A percentile compares a stretch with the other conserved stretches of the same genome.
phyloP scores from a whole-genome alignment of 1,140 invertebrate species.

The Drosophila virilis region DNA sequence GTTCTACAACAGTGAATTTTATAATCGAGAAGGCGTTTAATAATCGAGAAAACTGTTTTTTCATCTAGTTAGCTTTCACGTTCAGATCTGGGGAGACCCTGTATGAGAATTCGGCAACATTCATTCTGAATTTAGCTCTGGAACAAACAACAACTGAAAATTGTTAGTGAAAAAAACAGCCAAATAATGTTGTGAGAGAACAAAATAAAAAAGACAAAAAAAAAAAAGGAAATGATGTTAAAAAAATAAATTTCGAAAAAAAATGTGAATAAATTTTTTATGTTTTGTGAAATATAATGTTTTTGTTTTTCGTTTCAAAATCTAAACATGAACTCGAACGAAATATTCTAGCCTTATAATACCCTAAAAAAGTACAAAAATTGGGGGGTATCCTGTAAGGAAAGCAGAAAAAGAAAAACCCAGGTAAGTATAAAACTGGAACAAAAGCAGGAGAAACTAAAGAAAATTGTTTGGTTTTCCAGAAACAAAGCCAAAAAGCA shows the following conservation, averaged over 20 bases:
- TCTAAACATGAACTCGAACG: not conserved
- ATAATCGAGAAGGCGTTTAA: not conserved
- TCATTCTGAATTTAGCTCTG: not conserved
- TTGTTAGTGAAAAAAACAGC: not conserved
- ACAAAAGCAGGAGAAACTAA: no score
- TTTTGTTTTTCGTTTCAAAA: not conserved
- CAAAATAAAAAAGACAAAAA: not conserved
- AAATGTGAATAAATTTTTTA: not conserved
- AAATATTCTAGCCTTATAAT: not conserved
- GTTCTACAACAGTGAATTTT: no score
- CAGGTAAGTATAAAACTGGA: not conserved
- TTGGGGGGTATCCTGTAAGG: not conserved
- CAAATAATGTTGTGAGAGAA: not conserved
- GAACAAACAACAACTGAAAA: conserved; percentile 1
- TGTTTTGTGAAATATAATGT: not conserved
- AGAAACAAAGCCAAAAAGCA: not conserved
- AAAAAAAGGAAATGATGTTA: not conserved
- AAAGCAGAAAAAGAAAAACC: not conserved
- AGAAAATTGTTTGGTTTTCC: not conserved
- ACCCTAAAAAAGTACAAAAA: not conserved
- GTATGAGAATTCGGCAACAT: not conserved
- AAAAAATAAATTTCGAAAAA: not conserved
- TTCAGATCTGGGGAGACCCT: no score
- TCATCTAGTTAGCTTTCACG: conserved; percentile 4
- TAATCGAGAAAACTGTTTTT: not conserved